Evolutionary conservation across 30 jellyfish, hydroid and myxozoan genomes (phyloP), one percentile per base, ranked within the genome.

Genomic region (Hydractinia symbiolongicarpus): DNA sequence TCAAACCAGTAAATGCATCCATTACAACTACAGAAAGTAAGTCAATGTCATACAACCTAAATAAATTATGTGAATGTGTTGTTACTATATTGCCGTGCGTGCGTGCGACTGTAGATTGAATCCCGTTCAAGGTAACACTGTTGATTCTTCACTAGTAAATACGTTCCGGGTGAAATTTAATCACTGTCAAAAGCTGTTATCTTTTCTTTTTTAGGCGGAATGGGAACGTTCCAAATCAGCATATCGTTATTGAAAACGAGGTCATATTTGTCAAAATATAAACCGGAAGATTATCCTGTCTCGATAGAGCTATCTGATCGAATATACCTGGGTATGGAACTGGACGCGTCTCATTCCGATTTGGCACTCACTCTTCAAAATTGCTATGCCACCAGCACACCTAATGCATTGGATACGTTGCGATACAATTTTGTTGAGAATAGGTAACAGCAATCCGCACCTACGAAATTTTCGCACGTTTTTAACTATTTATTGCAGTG

Each of bases 1-100:
- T 64, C 40, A 64, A 64, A 51, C 74, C 74, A 64, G 74, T 64
- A 51, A 6, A 64, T 13, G 74, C 74, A 64, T 64, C 74, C 7
- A 6, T 64, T 51, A 64, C 74, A 44, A 64, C 7, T 13, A 13
- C 9, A 7, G 74, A 64, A 2, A 7, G 74, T 64, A 64, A 64
- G 74, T 64, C 40, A 7, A 30, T 1, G 44, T 30, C 44, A 30
- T 30, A 30, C 44, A 30, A 30, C 44, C 44, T 30, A 30, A 30
- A 30, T 30, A 30, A 30, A 30, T 30, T 30, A 30, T 1, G 44
- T 30, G 44, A 0, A 30, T 30, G 44, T 30, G 44, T 30, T 30
- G 44, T 30, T 30, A 30, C 2, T 2, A 30, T 30, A 30, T 30
- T 30, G 1, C 44, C 2, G 44, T 2, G 44, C 44, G 44, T 30